Conservation (phyloP, 2,888 invertebrate genomes). For the Caenorhabditis macrosperma region DNA sequence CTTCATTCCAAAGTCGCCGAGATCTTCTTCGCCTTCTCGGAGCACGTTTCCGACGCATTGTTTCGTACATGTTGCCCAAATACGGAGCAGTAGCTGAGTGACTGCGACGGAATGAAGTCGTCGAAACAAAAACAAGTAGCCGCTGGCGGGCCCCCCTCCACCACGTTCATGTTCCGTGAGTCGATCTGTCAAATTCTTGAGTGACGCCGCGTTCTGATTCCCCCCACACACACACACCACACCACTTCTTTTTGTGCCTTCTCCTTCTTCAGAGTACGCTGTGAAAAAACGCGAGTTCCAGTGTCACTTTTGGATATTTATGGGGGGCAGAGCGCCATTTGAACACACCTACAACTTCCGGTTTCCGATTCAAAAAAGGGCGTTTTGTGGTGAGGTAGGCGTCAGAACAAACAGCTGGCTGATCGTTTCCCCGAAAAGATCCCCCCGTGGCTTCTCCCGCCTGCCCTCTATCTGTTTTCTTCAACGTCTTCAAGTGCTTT, state of each 20-base stretch:
- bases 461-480: not conserved
- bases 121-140: not conserved
- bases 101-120: not conserved
- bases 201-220: constrained; percentile 52
- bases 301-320: not conserved
- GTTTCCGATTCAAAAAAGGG: not conserved
- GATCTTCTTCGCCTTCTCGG: not conserved
- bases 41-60: not conserved
- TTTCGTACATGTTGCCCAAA: not conserved
- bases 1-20: not conserved
- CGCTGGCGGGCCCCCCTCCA: constrained; percentile 11
- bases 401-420: not conserved
- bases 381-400: not conserved
- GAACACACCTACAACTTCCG: not conserved
- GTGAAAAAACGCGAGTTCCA: not conserved
- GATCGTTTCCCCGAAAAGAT: too few species aligned
- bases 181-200: constrained; percentile 49
- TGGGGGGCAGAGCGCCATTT: not conserved
- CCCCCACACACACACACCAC: constrained; percentile 8
- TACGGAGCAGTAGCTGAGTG: constrained; percentile 2
- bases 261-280: constrained; percentile 1
- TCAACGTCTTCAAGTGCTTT: not conserved
- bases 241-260: not conserved
- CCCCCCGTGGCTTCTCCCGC: not conserved
- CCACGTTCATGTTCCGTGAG: constrained; percentile 42